Evolutionary conservation across 2,113 vertebrate genomes (phyloP).

Genomic region (Ciconia stormi): DNA sequence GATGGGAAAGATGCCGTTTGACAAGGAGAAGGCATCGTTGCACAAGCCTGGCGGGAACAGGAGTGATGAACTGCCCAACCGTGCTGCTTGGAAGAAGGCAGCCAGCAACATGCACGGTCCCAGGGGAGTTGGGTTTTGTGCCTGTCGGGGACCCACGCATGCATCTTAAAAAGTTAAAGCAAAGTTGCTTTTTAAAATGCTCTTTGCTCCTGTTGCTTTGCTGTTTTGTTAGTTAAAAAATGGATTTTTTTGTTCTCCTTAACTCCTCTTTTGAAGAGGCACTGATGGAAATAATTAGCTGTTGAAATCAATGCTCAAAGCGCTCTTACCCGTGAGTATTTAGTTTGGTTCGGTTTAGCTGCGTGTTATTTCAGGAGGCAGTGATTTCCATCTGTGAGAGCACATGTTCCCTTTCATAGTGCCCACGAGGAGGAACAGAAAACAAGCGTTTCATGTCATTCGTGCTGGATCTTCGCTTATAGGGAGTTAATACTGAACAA

Average conservation of each 20-base stretch:
- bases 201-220: background rate
- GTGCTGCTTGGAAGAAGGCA: fast-evolving
- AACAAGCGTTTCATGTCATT: background rate
- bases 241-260: background rate
- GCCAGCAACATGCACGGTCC: fast-evolving
- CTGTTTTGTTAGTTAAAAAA: background rate
- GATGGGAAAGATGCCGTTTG: background rate
- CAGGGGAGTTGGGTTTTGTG: background rate
- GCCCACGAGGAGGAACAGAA: background rate
- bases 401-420: background rate
- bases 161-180: background rate
- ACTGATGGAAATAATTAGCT: background rate
- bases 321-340: background rate
- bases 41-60: fast-evolving
- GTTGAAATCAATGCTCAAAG: background rate
- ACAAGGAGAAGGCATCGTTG: fast-evolving
- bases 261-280: background rate
- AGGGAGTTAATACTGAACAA: background rate
- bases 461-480: background rate
- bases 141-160: fast-evolving
- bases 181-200: background rate
- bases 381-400: background rate
- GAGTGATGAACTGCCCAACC: fast-evolving
- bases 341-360: background rate
- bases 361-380: background rate